Evolutionary conservation across 2,888 invertebrate genomes (phyloP).

Genomic region (Parapristionchus giblindavisi): DNA sequence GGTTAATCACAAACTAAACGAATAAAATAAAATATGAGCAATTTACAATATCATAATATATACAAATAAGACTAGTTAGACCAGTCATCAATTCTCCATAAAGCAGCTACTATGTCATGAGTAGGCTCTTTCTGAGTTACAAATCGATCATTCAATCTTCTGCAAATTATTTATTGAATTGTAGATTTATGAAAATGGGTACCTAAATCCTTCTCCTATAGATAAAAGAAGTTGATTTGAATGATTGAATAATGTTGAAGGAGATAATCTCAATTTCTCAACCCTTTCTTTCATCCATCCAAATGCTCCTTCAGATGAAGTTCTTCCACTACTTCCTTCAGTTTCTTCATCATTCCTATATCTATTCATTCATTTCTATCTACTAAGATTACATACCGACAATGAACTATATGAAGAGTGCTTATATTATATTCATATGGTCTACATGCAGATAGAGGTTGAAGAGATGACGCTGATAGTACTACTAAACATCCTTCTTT

Average conservation of each 20-base stretch:
- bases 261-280: constrained; percentile 40
- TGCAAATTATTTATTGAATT: not conserved
- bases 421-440: constrained; percentile 44
- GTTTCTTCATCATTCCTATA: constrained; percentile 30
- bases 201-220: constrained; percentile 37
- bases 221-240: constrained; percentile 14
- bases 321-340: constrained; percentile 4
- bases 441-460: constrained; percentile 55
- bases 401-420: constrained; percentile 3
- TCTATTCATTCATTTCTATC: not conserved
- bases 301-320: constrained; percentile 44
- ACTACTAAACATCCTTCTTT: constrained; percentile 27
- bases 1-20: too few species aligned
- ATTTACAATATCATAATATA: not conserved
- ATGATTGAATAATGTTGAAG: constrained; percentile 1
- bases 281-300: constrained; percentile 57
- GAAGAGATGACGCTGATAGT: constrained; percentile 39
- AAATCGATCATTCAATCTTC: constrained; percentile 33
- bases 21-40: not conserved
- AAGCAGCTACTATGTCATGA: constrained; percentile 32
- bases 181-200: too few species aligned
- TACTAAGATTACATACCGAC: constrained; percentile 6
- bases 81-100: constrained; percentile 37
- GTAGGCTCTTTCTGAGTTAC: not conserved
- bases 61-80: not conserved